Base-by-base conservation (phyloP, 2,797 vertebrate genomes). In the Xenentodon cancila region DNA sequence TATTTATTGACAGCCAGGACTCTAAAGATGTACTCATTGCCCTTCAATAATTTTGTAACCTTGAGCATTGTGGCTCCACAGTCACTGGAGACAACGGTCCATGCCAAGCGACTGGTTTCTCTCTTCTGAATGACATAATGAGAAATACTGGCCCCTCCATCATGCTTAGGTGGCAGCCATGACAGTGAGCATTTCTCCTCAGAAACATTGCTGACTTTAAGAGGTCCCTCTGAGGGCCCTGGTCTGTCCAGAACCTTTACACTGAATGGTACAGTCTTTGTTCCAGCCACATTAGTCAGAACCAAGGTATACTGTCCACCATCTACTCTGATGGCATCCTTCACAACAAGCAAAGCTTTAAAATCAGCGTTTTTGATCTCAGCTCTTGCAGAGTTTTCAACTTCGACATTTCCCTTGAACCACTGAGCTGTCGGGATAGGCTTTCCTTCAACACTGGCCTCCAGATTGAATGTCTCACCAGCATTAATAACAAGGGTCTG, bases 1-100 rank as follows among this genome's bases (percentile, higher is more conserved):
- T 95, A 99, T 88, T 99, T 99, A 88, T 99, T 99, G 68, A 99
- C 95, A 81, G 96, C 97, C 96, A 99, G 95, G 59, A 99, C 92
- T 85, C 97, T 94, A 93, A 99, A 99, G 64, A 99, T 86, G 53
- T 99, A 99, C 72, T 99, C 97, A 87, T 99, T 99, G 69, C 97
- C 97, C 91, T 97, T 95, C 66, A 99, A 84, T 66, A 99, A 93
- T 88, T 99, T 99, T 74, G 97, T 99, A 86, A 99, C 95, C 91
- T 99, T 99, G 62, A 96, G 82, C 91, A 96, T 96, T 68, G 96
- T 96, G 68, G 97, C 96, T 73, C 94, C 91, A 89, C 96, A 96
- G 71, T 99, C 97, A 81, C 94, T 84, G 67, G 94, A 91, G 75
- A 98, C 97, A 75, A 99, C 89, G 79, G 97, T 99, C 98, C 98